Base-by-base conservation (phyloP, 2,888 invertebrate species). In the Drosophila yooni region DNA sequence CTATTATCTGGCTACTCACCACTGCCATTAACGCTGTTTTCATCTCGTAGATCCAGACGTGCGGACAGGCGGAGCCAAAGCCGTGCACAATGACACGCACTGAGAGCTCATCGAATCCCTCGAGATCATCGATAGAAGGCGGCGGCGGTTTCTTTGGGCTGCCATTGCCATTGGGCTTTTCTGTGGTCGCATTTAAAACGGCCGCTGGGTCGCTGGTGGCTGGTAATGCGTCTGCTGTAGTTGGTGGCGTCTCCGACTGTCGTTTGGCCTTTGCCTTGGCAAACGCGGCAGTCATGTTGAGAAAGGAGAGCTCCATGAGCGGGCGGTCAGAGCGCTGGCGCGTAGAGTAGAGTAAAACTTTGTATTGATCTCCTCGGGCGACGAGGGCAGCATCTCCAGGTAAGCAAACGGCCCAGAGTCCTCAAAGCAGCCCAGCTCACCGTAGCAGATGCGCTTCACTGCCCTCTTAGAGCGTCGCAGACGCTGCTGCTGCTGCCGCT, bases 31-130 rank as follows among this genome's bases (percentile, higher is more conserved):
- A 94, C 8, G 98, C 98, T 33, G 97, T 97, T 68, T 98, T 95
- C 96, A 98, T 98, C 93, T 98, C 97, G 91, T 97, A 97, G 15
- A 98, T 97, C 99, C 99, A 99, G 27, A 98, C 96, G 90, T 97
- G 96, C 63, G 96, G 96, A 92, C 98, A 98, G 89, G 97, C 97
- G 68, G 97, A 97, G 1, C 98, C 98, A 92, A 99, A 99, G 3
- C 98, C 98, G 91, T 99, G 98, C 0, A 98, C 97, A 86, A 99
- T 96, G 71, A 98, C 95, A 88, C 98, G 95, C 18, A 96, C 96
- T 10, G 94, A 94, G 46, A 94, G 88, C 69, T 94, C 91, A 64
- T 92, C 91, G 65, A 93, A 92, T 1, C 93, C 93, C 54, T 90
- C 82, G 21, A 93, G 83, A 53, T 92, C 88, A 51, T 93, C 93